Percentiles rank a stretch among this genome's conserved stretches.
phyloP scores from a whole-genome alignment of 2,888 invertebrate species.

The Sphaerophoria taeniata region DNA sequence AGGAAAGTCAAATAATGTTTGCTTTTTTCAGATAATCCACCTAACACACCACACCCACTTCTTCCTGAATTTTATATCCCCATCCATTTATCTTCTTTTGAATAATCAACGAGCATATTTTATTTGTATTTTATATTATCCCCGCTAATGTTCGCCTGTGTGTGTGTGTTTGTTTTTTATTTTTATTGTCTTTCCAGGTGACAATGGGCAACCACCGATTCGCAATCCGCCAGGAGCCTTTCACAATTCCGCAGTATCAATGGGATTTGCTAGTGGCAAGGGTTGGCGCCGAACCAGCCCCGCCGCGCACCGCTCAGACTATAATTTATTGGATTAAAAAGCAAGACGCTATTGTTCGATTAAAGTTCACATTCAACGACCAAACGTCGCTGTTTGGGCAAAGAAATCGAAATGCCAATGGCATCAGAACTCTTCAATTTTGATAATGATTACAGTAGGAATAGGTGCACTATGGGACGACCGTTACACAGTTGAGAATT shows the following conservation, averaged over 20 bases:
- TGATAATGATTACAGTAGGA: slow-evolving; percentile 42
- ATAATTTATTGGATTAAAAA: slow-evolving; percentile 82
- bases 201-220: slow-evolving; percentile 82
- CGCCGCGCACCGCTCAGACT: slow-evolving; percentile 79
- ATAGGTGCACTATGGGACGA: no score
- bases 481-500: no score
- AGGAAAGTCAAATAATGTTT: slow-evolving; percentile 48
- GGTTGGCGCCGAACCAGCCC: slow-evolving; percentile 78
- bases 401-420: not conserved
- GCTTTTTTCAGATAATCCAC: slow-evolving; percentile 9
- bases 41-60: slow-evolving; percentile 22
- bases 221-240: slow-evolving; percentile 83
- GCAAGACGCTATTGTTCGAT: slow-evolving; percentile 82
- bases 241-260: slow-evolving; percentile 82
- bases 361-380: slow-evolving; percentile 80
- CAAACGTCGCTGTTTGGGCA: slow-evolving; percentile 6
- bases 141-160: no score
- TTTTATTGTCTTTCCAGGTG: slow-evolving; percentile 76
- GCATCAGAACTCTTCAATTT: slow-evolving; percentile 8
- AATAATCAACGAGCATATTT: slow-evolving; percentile 11
- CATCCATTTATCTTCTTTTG: slow-evolving; percentile 5
- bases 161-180: slow-evolving; percentile 40
- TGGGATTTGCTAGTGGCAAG: slow-evolving; percentile 71
- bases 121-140: slow-evolving; percentile 28
- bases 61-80: slow-evolving; percentile 16